These are phyloP conservation scores for Delia radicum DNA, from an alignment of 1,140 invertebrate genomes.

Conservation along the genomic window DNA sequence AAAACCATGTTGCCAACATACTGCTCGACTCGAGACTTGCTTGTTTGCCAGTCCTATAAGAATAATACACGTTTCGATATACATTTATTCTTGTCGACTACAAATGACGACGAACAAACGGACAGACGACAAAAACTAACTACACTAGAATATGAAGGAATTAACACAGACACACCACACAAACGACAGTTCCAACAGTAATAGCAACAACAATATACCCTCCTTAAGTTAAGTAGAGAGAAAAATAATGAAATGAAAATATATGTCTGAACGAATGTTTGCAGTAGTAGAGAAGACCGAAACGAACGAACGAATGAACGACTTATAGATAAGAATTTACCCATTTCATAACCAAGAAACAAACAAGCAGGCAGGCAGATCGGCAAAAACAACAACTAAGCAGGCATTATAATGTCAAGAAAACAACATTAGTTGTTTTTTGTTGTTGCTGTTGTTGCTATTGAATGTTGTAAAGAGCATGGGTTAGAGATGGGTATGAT, in stretches of 20 bases:
- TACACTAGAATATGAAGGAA: conserved; percentile 9
- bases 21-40: not conserved
- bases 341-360: not conserved
- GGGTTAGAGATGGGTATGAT: not conserved
- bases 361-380: not conserved
- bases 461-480: not conserved
- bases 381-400: not conserved
- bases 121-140: not conserved
- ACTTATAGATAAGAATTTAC: conserved; percentile 22
- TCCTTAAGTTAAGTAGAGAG: not conserved
- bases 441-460: not conserved
- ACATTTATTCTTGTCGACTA: not conserved
- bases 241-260: conserved; percentile 11
- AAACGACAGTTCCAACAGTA: not conserved
- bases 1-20: not conserved
- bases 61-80: not conserved
- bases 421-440: not conserved
- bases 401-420: not conserved
- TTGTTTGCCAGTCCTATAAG: not conserved
- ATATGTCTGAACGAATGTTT: not conserved
- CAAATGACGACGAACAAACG: not conserved
- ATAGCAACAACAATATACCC: not conserved
- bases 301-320: not conserved
- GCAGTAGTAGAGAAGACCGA: not conserved
- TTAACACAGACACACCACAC: not conserved